Percentiles rank a stretch among this genome's conserved stretches.
These are phyloP conservation scores for Drosophila cognata DNA, from an alignment of 2,888 invertebrate species.

Conservation along the genomic window DNA sequence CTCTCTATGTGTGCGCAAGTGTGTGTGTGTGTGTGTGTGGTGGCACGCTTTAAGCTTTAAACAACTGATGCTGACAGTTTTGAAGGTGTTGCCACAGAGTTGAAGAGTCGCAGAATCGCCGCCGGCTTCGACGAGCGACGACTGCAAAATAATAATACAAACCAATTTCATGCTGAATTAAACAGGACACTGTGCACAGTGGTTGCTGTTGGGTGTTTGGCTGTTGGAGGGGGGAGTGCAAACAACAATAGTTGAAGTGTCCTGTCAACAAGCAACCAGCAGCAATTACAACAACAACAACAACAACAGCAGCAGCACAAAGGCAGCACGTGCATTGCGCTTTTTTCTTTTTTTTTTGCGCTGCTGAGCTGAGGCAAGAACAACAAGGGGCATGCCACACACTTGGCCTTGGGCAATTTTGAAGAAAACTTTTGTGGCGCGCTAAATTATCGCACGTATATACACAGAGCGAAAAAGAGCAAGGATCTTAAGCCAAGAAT, in stretches of 20 bases:
- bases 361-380: neutral
- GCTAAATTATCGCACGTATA: slow-evolving; percentile 70
- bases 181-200: slow-evolving; percentile 50
- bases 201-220: slow-evolving; percentile 23
- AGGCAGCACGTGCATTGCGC: slow-evolving; percentile 81
- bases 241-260: slow-evolving; percentile 84
- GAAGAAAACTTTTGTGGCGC: slow-evolving; percentile 69
- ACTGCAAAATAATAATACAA: slow-evolving; percentile 80
- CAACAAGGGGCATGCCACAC: slow-evolving; percentile 48
- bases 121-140: slow-evolving; percentile 54
- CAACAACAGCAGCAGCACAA: slow-evolving; percentile 52
- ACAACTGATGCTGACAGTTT: slow-evolving; percentile 40
- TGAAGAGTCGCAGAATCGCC: slow-evolving; percentile 43
- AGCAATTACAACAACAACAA: slow-evolving; percentile 46
- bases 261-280: slow-evolving; percentile 80
- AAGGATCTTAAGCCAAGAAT: neutral
- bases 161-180: slow-evolving; percentile 84
- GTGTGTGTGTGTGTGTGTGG: neutral
- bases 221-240: slow-evolving; percentile 23
- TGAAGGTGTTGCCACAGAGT: slow-evolving; percentile 66
- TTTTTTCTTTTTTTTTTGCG: slow-evolving; percentile 44
- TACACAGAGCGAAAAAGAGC: slow-evolving; percentile 4
- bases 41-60: slow-evolving; percentile 51
- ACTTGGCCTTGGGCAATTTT: slow-evolving; percentile 75
- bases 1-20: neutral